Evolutionary conservation across 2,888 invertebrate species (phyloP).

Genomic region (Melieria crassipennis): DNA sequence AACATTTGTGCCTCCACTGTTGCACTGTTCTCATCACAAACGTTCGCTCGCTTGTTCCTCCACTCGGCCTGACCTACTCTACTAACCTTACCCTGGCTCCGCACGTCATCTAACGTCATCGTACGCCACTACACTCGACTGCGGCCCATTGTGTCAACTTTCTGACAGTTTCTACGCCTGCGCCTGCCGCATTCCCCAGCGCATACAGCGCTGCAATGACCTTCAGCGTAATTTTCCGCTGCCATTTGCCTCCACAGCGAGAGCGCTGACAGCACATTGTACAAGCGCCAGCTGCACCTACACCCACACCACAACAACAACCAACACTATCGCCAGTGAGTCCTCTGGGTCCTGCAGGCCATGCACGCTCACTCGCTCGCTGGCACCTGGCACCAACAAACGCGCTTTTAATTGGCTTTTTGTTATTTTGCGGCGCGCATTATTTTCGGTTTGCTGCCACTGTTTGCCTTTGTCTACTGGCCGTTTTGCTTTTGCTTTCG

Average conservation of each 20-base stretch:
- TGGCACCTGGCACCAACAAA: constrained; percentile 2
- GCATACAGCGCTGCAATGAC: constrained; percentile 37
- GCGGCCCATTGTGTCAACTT: neutral
- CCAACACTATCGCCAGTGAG: no score
- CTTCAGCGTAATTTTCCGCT: constrained; percentile 39
- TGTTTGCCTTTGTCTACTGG: constrained; percentile 38
- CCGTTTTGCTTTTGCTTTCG: constrained; percentile 33
- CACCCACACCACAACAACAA: neutral
- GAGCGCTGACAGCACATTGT: constrained; percentile 3
- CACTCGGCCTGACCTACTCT: constrained; percentile 29
- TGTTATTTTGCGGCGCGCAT: constrained; percentile 36
- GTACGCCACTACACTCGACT: neutral
- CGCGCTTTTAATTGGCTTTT: constrained; percentile 19
- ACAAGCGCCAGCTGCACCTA: no score
- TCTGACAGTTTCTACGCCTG: constrained; percentile 3
- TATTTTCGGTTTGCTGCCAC: constrained; percentile 36
- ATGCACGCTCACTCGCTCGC: constrained; percentile 9
- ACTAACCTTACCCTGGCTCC: constrained; percentile 12
- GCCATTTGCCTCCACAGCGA: constrained; percentile 4
- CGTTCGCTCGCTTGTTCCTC: neutral
- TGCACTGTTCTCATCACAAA: neutral
- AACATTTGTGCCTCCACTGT: neutral
- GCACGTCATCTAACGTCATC: neutral
- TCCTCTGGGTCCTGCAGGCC: no score
- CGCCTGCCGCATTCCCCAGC: constrained; percentile 9